Percentiles rank a stretch among this genome's conserved stretches.
Evolutionary conservation across 2,888 invertebrate genomes (phyloP).

Genomic region (Drosophila infuscata): DNA sequence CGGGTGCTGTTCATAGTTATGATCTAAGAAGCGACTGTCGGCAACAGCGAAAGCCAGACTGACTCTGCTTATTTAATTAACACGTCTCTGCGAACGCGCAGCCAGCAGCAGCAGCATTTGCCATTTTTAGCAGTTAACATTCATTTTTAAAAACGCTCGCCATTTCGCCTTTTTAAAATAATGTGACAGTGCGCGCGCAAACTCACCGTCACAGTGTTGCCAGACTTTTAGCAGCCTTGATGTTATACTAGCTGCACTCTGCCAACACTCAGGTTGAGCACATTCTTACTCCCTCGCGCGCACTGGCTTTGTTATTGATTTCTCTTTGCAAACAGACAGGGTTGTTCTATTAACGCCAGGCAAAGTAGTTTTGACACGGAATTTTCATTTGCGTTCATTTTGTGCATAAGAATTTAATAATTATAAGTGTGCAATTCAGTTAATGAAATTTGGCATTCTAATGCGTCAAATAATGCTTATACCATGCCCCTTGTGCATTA

Average conservation of each 20-base stretch:
- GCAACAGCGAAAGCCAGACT: slow-evolving; percentile 32
- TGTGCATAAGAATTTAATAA: slow-evolving; percentile 64
- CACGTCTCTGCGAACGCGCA: slow-evolving; percentile 55
- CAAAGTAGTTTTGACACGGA: slow-evolving; percentile 64
- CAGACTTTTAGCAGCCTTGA: slow-evolving; percentile 19
- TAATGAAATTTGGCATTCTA: slow-evolving; percentile 20
- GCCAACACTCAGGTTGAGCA: slow-evolving; percentile 11
- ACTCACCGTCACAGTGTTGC: slow-evolving; percentile 6
- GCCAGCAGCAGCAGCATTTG: slow-evolving; percentile 15
- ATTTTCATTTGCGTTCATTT: slow-evolving; percentile 57
- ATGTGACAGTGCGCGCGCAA: not conserved
- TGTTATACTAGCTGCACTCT: slow-evolving; percentile 26
- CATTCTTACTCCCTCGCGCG: slow-evolving; percentile 10
- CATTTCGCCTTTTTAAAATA: slow-evolving; percentile 10
- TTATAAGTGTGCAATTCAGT: slow-evolving; percentile 9
- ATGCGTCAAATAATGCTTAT: slow-evolving; percentile 31
- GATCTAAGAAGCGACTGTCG: slow-evolving; percentile 58
- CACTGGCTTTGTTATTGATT: slow-evolving; percentile 58
- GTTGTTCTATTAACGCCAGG: slow-evolving; percentile 53
- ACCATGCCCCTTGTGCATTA: slow-evolving; percentile 52
- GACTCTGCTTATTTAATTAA: slow-evolving; percentile 68
- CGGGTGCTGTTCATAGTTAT: slow-evolving; percentile 41
- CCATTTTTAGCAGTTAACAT: slow-evolving; percentile 9
- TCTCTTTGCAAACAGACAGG: slow-evolving; percentile 56
- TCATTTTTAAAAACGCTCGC: slow-evolving; percentile 2